Evolutionary conservation across 30 jellyfish, hydroid and myxozoan species (phyloP).

Genomic region (Sanderia malayensis): DNA sequence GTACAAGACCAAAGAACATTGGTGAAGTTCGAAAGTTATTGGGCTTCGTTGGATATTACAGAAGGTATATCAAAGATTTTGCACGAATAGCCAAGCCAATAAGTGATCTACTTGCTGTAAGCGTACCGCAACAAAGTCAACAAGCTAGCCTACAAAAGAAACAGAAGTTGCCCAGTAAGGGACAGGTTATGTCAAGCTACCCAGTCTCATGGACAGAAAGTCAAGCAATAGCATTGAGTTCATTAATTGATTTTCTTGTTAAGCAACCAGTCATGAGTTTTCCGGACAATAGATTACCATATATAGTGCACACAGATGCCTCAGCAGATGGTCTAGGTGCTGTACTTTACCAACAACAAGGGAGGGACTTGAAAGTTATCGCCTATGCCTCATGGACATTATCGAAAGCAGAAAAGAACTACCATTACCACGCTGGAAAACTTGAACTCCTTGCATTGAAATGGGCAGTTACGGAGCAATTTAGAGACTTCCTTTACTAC

Average conservation of each 20-base stretch:
- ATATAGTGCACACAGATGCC: constrained; percentile 41
- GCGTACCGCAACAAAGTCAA: not conserved
- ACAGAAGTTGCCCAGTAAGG: constrained; percentile 1
- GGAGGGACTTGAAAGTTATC: constrained; percentile 14
- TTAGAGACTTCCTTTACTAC: constrained; percentile 11
- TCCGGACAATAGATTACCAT: constrained; percentile 21
- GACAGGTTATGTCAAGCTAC: not conserved
- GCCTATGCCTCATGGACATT: constrained; percentile 29
- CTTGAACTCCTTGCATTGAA: constrained; percentile 39
- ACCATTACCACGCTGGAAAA: constrained; percentile 26
- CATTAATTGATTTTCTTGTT: constrained; percentile 6
- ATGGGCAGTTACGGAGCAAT: constrained; percentile 41
- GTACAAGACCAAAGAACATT: constrained; percentile 18
- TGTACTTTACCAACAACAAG: constrained; percentile 40
- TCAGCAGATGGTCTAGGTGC: constrained; percentile 35
- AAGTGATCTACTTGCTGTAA: constrained; percentile 25
- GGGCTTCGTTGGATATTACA: constrained; percentile 43
- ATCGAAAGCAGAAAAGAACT: constrained; percentile 30
- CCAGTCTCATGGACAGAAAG: constrained; percentile 15
- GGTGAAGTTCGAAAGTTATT: constrained; percentile 42
- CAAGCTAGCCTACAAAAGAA: too few species aligned
- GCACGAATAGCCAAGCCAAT: constrained; percentile 50
- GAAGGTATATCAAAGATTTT: constrained; percentile 25
- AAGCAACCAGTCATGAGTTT: constrained; percentile 17
- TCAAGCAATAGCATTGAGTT: constrained; percentile 6